Percentiles rank a stretch among this genome's conserved stretches.
Evolutionary conservation across 2,888 invertebrate species (phyloP).

Genomic region (Lasioglossum marginatum): DNA sequence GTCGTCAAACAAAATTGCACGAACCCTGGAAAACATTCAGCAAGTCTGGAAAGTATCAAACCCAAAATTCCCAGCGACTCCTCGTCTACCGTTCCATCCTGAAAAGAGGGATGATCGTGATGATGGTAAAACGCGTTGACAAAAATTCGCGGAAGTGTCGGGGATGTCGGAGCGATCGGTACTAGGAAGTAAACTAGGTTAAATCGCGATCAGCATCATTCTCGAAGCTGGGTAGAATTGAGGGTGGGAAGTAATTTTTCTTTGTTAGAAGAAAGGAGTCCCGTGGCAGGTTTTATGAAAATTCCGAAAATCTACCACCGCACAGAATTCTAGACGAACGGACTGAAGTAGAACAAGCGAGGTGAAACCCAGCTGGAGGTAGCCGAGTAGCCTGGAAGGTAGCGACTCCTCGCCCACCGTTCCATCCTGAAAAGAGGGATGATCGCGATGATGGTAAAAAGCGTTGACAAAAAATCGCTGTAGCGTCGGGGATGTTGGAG

Average conservation of each 20-base stretch:
- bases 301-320: conserved; percentile 33
- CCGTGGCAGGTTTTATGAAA: conserved; percentile 35
- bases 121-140: not conserved
- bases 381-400: not conserved
- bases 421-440: not conserved
- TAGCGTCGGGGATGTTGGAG: not conserved
- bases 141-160: not conserved
- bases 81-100: not conserved
- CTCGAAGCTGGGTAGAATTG: too few relatives aligned
- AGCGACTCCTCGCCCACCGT: not conserved
- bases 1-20: not conserved
- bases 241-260: too few relatives aligned
- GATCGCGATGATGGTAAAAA: not conserved
- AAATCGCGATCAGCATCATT: conserved; percentile 7
- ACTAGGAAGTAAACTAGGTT: conserved; percentile 12
- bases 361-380: too few relatives aligned
- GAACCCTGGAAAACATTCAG: not conserved
- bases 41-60: not conserved
- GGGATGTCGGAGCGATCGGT: not conserved
- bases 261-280: too few relatives aligned
- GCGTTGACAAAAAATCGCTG: not conserved
- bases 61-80: not conserved
- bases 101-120: not conserved
- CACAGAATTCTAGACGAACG: too few relatives aligned
- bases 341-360: too few relatives aligned